Conservation (phyloP, 2,113 vertebrate species). For the Embiotoca jacksoni region DNA sequence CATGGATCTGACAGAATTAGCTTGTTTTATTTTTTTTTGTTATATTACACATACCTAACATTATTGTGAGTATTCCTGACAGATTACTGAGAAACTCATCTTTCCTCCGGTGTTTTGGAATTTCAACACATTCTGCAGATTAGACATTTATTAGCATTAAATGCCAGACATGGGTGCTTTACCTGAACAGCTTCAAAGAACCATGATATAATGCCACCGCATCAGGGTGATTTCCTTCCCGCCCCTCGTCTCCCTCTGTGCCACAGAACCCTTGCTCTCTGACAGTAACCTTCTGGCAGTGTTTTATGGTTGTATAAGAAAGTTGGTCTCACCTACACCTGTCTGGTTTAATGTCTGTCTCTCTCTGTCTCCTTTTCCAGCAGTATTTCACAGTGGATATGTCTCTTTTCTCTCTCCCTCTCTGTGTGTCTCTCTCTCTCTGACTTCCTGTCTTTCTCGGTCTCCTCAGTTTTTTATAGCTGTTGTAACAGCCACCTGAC, state of each 20-base stretch:
- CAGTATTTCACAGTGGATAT: conserved; percentile 36
- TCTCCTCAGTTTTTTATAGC: conserved; percentile 67
- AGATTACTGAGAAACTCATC: background rate
- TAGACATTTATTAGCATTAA: conserved; percentile 20
- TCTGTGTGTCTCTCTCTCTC: background rate
- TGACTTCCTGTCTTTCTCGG: conserved; percentile 6
- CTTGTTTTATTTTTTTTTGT: conserved; percentile 21
- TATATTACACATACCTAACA: conserved; percentile 2
- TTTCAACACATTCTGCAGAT: background rate
- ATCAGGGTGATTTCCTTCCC: conserved; percentile 18
- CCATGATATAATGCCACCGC: conserved; percentile 16
- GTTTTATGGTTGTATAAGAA: conserved; percentile 55
- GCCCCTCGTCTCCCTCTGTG: background rate
- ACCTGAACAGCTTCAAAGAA: conserved; percentile 23
- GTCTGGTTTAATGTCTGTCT: conserved; percentile 29
- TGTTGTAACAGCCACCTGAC: conserved; percentile 75
- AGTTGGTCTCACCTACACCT: conserved; percentile 47
- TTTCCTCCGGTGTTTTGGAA: background rate
- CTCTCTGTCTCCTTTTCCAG: conserved; percentile 9
- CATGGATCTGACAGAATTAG: background rate
- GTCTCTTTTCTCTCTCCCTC: background rate
- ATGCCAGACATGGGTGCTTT: conserved; percentile 34
- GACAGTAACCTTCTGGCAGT: conserved; percentile 51
- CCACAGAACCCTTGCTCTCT: conserved; percentile 13
- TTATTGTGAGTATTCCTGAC: background rate